Evolutionary conservation across 2,113 vertebrate species (phyloP).

Genomic region (Mionectes macconnelli): DNA sequence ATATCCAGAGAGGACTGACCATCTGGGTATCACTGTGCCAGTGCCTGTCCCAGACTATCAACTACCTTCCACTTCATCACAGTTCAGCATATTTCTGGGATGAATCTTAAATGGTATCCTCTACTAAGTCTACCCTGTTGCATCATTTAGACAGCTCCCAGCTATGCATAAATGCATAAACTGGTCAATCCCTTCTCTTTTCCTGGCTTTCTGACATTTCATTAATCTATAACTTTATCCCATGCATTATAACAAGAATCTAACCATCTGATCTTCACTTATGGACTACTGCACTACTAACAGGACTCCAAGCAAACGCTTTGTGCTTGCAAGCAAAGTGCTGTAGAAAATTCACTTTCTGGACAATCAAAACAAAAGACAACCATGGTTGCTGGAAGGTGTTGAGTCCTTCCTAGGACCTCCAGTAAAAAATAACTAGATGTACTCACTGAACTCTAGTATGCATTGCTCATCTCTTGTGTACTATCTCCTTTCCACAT

Average conservation of each 20-base stretch:
- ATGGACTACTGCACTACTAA: neutral
- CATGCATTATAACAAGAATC: neutral
- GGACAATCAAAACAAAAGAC: neutral
- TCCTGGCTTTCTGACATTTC: neutral
- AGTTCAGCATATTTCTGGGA: neutral
- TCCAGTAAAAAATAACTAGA: neutral
- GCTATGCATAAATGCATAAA: neutral
- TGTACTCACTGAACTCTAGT: neutral
- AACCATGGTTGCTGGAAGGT: rapidly evolving
- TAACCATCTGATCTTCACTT: neutral
- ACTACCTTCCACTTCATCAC: neutral
- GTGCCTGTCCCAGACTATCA: neutral
- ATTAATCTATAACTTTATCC: neutral
- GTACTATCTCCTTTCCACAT: neutral
- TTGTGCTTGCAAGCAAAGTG: neutral
- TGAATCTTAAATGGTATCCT: neutral
- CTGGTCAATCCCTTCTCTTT: neutral
- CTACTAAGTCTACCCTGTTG: neutral
- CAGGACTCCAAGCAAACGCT: neutral
- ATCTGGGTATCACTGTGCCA: neutral
- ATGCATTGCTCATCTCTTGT: neutral
- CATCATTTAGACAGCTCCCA: neutral
- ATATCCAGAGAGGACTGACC: neutral
- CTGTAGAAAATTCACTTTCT: neutral
- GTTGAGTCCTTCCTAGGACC: neutral